Base-by-base conservation (phyloP, 2,888 invertebrate genomes). In the Netelia fuscicornis region DNA sequence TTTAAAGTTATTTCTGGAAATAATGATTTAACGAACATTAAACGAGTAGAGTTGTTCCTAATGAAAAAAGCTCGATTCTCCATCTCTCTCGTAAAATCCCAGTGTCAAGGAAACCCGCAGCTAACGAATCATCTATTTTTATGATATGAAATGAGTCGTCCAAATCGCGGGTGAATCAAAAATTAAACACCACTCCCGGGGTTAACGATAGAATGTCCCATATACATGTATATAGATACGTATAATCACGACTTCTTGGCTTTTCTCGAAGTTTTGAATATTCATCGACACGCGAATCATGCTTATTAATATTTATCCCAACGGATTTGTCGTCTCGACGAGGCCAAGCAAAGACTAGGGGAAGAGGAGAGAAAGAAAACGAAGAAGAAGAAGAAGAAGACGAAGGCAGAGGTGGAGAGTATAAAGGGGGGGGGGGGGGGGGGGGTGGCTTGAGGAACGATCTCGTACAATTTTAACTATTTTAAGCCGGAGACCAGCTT, bases 301-400 rank as follows among this genome's bases (percentile, higher is more conserved):
- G 81, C 83, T 77, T 84, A 74, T 90, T 90, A 91, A 91, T 90
- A 90, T 91, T 90, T 90, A 90, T 90, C 87, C 86, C 81, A 79
- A 71, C 74, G 85, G 84, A 88, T 87, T 87, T 54, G 79, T 71
- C 81, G 85, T 77, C 84, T 62, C 85, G 75, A 77, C 72, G 62
- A 83, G 74, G 80, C 86, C 83, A 81, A 85, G 86, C 79, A 83
- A 75, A 71, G 75, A 76, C 84, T 80, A 82, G 56, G 80, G 83
- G 54, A 65, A 64, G 52, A 62, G 48, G 44, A 23, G 20, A 30
- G 25, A 17, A 13, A 58, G 37, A 67, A 37, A 48, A 37, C 65
- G 65, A 80, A 30, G 20, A 56, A 64, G 71, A 71, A 9, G n/a
- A 20, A 48, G 76, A 81, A 62, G 30, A 60, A 44, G 17, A 17